Conservation (phyloP, 2,888 invertebrate species). For the Spisula solida region DNA sequence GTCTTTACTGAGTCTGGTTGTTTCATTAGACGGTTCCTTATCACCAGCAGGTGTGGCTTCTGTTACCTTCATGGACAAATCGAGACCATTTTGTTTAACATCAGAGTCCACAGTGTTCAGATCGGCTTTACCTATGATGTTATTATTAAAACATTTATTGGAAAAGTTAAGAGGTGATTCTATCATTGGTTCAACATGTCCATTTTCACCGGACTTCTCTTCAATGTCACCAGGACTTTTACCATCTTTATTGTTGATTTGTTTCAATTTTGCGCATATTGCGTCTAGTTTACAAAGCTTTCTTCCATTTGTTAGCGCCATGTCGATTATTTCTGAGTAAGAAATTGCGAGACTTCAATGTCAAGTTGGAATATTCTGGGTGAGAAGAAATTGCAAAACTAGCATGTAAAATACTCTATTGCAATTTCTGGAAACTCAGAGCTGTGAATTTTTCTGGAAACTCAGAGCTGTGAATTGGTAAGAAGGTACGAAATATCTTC, state of each 20-base stretch:
- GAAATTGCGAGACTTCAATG: no score
- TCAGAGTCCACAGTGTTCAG: conserved; percentile 48
- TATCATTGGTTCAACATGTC: conserved; percentile 34
- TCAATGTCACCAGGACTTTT: conserved; percentile 38
- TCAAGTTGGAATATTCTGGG: background rate
- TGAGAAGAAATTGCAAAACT: conserved; percentile 34
- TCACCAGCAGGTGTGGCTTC: background rate
- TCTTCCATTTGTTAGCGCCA: conserved; percentile 69
- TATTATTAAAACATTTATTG: conserved; percentile 63
- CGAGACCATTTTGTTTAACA: conserved; percentile 28
- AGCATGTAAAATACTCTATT: conserved; percentile 33
- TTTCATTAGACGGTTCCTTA: background rate
- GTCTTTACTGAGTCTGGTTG: background rate
- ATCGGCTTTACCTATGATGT: conserved; percentile 66
- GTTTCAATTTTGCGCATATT: conserved; percentile 85
- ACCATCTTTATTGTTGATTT: conserved; percentile 51
- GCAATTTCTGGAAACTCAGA: background rate
- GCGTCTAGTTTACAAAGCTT: conserved; percentile 84
- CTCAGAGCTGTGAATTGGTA: no score
- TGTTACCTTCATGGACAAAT: conserved; percentile 27
- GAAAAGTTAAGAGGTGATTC: conserved; percentile 54
- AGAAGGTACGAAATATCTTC: background rate
- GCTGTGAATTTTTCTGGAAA: background rate
- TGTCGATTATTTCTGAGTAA: conserved; percentile 38
- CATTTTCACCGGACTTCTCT: conserved; percentile 17